These are phyloP conservation scores for Rhinogobio ventralis DNA, from an alignment of 2,797 vertebrate genomes.

Conservation along the genomic window DNA sequence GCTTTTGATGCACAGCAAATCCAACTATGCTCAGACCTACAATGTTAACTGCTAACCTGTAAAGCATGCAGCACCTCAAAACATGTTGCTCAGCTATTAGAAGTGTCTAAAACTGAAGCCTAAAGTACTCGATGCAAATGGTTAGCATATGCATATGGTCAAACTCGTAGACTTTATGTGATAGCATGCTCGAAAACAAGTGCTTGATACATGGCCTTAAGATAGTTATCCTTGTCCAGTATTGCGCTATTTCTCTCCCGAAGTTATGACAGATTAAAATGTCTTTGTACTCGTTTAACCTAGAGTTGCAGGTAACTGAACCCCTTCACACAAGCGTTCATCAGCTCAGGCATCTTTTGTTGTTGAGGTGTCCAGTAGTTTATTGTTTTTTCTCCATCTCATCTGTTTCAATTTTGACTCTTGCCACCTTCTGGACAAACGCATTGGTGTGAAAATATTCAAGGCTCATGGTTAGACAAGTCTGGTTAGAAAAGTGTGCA, in stretches of 20 bases:
- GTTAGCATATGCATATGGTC: not conserved
- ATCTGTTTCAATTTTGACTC: not conserved
- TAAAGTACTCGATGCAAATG: not conserved
- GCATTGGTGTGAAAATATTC: not conserved
- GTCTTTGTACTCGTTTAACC: not conserved
- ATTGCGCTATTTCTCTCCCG: not conserved
- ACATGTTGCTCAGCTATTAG: not conserved
- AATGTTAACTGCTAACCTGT: not conserved
- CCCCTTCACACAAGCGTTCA: not conserved
- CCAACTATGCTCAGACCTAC: not conserved
- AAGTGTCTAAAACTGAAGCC: not conserved
- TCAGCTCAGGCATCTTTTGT: not conserved
- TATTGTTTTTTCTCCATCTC: not conserved
- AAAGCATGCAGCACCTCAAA: not conserved
- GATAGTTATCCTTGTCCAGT: not conserved
- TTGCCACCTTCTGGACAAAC: not conserved
- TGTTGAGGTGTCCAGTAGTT: not conserved
- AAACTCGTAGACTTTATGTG: not conserved
- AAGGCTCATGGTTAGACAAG: not conserved
- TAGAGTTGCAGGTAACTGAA: too few relatives aligned
- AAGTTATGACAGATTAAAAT: not conserved
- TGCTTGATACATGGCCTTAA: not conserved
- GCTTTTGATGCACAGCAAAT: conserved; percentile 2
- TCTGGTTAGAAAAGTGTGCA: too few relatives aligned
- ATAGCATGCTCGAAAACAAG: not conserved